phyloP scores from a whole-genome alignment of 2,888 invertebrate genomes.

The Cryptocephalus primarius region DNA sequence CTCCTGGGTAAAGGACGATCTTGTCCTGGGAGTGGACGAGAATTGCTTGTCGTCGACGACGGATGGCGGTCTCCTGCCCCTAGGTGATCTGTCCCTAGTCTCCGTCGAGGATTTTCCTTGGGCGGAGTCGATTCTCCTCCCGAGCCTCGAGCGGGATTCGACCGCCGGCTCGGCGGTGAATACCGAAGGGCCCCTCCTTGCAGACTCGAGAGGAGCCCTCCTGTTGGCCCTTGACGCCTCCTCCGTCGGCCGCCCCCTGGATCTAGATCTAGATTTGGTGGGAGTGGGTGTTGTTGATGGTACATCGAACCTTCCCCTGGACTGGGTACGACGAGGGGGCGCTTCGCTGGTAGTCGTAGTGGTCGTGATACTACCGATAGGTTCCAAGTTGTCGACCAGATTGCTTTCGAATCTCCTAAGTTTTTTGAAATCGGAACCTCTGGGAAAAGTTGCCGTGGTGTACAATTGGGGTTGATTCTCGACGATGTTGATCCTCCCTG shows the following conservation, averaged over 20 bases:
- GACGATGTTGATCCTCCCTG: too few species aligned
- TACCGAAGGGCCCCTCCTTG: constrained; percentile 11
- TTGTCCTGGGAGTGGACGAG: constrained; percentile 3
- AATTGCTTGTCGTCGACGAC: constrained; percentile 13
- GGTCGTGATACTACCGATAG: too few species aligned
- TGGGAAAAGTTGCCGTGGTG: too few species aligned
- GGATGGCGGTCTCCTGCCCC: constrained; percentile 8
- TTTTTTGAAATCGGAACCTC: too few species aligned
- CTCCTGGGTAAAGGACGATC: background rate
- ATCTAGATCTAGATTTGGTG: background rate
- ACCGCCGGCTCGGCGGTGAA: constrained; percentile 8
- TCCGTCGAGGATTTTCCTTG: background rate
- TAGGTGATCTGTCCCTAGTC: constrained; percentile 17
- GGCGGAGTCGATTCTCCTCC: constrained; percentile 4
- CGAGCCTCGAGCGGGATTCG: constrained; percentile 8
- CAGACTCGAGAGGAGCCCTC: background rate
- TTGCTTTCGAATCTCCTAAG: too few species aligned
- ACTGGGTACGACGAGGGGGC: too few species aligned
- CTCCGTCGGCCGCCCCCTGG: background rate
- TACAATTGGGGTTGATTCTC: too few species aligned
- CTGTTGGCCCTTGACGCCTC: background rate
- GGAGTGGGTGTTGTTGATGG: constrained; percentile 2
- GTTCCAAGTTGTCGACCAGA: too few species aligned
- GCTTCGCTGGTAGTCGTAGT: too few species aligned
- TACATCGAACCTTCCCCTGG: too few species aligned